A percentile compares a stretch with the other conserved stretches of the same genome.
Evolutionary conservation across 2,888 invertebrate genomes (phyloP).

Genomic region (Nasonia oneida): DNA sequence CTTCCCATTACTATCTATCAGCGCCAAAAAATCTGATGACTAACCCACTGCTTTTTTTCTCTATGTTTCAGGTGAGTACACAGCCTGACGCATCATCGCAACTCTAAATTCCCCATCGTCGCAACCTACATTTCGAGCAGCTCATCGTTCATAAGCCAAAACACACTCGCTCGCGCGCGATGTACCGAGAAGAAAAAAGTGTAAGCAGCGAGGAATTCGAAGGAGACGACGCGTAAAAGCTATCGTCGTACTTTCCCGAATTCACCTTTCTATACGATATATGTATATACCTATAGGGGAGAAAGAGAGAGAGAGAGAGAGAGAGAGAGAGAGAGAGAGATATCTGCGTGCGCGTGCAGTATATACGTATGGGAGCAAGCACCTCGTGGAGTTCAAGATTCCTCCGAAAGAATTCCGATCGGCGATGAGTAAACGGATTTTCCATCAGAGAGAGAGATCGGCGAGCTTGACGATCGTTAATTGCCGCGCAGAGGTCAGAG

Average conservation of each 20-base stretch:
- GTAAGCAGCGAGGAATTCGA: conserved; percentile 9
- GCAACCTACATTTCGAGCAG: conserved; percentile 35
- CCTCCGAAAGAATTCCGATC: background rate
- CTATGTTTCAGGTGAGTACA: conserved; percentile 57
- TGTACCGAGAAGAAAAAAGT: background rate
- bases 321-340: too few relatives aligned
- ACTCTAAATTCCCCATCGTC: conserved; percentile 8
- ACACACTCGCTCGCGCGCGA: background rate
- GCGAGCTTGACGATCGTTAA: background rate
- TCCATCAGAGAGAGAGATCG: background rate
- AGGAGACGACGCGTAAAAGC: conserved; percentile 12
- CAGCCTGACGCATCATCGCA: background rate
- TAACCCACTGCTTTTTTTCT: conserved; percentile 39
- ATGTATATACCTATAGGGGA: background rate
- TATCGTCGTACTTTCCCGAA: conserved; percentile 32
- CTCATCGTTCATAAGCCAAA: background rate
- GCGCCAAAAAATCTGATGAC: conserved; percentile 29
- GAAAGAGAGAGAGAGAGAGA: too few relatives aligned
- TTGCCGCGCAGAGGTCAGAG: background rate
- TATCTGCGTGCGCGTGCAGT: conserved; percentile 57
- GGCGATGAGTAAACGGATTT: background rate
- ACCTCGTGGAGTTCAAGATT: conserved; percentile 44
- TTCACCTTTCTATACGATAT: background rate
- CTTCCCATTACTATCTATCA: too few relatives aligned
- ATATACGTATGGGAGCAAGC: conserved; percentile 61